Base-by-base conservation (phyloP, 1,140 invertebrate genomes). In the Formica selysi region DNA sequence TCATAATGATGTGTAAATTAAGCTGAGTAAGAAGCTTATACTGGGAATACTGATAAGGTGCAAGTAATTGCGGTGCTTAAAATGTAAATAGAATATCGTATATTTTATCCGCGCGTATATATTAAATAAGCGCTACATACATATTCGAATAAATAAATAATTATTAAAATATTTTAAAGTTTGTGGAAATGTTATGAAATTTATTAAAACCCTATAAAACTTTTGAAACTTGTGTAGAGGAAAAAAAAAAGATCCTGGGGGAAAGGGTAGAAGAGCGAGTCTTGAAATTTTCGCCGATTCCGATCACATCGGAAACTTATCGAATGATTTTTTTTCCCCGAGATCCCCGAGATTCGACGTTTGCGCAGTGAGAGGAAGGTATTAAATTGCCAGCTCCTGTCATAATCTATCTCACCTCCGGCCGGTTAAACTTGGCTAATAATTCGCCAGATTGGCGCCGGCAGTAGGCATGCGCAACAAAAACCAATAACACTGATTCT, bases 401-500 rank as follows among this genome's bases (percentile, higher is more conserved):
- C 90, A 91, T 90, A 89, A 91, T 86, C 90, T 90, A 87, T 91
- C 90, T 91, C 91, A 91, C 88, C 87, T 89, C 83, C 85, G 86
- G 71, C 89, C 86, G 90, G 92, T 93, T 94, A 93, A 94, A 94
- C 91, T 94, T 94, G 92, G 87, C 92, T 94, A 93, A 94, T 94
- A 94, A 95, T 94, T 95, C 91, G 93, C 92, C 92, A 93, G 94
- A 94, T 94, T 94, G 92, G 93, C 91, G 93, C 91, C 91, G 88
- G 89, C 88, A 92, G 91, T 93, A 92, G 90, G 93, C 94, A 94
- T 94, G 94, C 94, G 94, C 93, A 92, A 92, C 92, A 94, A 93
- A 95, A 95, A 94, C 94, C 94, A 95, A 94, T 95, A 95, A 93
- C 92, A 94, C 91, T 90, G 88, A 86, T 89, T 88, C 88, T 67